phyloP scores from a whole-genome alignment of 2,113 vertebrate species.

The Psittacara wagleri region DNA sequence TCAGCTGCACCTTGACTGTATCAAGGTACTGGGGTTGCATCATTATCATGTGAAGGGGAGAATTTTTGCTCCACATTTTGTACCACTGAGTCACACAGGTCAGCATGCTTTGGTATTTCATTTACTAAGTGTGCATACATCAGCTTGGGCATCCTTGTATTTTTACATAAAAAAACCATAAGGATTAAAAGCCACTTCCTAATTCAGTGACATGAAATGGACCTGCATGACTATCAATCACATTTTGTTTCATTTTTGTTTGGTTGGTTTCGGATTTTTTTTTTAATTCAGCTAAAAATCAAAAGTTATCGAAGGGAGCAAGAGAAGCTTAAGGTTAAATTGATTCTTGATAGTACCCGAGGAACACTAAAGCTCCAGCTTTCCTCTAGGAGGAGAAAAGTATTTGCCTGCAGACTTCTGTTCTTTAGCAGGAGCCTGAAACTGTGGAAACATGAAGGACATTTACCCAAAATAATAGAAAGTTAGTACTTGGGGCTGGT shows the following conservation, averaged over 20 bases:
- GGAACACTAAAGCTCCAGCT: slow-evolving; percentile 13
- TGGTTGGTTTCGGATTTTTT: neutral
- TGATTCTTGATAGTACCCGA: neutral
- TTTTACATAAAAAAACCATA: neutral
- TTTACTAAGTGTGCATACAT: neutral
- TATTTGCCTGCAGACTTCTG: neutral
- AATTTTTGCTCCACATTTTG: neutral
- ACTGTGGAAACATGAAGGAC: neutral
- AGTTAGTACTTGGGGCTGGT: neutral
- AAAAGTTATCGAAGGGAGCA: neutral
- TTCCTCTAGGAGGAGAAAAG: neutral
- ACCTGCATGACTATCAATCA: neutral
- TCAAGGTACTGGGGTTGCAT: neutral
- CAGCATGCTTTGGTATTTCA: neutral
- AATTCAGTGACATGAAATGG: neutral
- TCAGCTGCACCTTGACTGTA: neutral
- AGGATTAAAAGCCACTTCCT: neutral
- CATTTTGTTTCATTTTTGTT: neutral
- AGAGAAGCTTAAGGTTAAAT: slow-evolving; percentile 25
- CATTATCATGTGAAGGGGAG: neutral
- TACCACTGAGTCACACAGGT: neutral
- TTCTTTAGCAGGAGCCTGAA: neutral
- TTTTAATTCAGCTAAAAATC: neutral
- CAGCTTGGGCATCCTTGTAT: neutral
- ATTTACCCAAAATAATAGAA: neutral